A percentile compares a stretch with the other conserved stretches of the same genome.
phyloP scores from a whole-genome alignment of 2,797 vertebrate species.

The Carcharodon carcharias region DNA sequence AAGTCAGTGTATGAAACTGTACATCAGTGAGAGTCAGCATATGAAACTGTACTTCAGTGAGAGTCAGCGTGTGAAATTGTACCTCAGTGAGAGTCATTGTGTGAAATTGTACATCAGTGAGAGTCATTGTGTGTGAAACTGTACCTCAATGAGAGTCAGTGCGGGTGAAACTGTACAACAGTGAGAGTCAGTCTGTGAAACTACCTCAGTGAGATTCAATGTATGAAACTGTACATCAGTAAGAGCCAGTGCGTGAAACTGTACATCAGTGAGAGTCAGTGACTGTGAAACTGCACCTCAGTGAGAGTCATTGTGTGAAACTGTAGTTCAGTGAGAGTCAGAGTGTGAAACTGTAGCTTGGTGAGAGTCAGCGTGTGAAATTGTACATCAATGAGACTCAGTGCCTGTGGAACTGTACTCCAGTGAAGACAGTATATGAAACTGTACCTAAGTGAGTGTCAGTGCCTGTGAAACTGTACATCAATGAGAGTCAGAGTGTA shows the following conservation, averaged over 20 bases:
- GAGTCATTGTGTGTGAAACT: too few relatives aligned
- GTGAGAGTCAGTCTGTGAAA: fast-evolving
- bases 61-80: neutral
- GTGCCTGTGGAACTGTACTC: neutral
- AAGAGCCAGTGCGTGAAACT: neutral
- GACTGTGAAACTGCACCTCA: neutral
- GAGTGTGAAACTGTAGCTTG: neutral
- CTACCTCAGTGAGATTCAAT: fast-evolving
- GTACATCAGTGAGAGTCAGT: neutral
- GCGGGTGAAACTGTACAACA: neutral
- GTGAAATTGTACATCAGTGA: neutral
- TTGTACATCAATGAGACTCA: fast-evolving
- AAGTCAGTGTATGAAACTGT: too few relatives aligned
- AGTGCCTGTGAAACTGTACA: neutral
- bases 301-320: too few relatives aligned
- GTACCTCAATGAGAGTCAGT: too few relatives aligned
- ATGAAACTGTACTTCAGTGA: fast-evolving
- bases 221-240: fast-evolving
- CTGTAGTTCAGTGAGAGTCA: too few relatives aligned
- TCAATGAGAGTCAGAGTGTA: too few relatives aligned
- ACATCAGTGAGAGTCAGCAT: too few relatives aligned
- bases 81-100: neutral
- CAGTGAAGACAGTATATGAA: too few relatives aligned
- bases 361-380: neutral
- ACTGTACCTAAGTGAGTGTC: neutral